Evolutionary conservation across 1,140 invertebrate genomes (phyloP).

Genomic region (Protaetia brevitarsis): DNA sequence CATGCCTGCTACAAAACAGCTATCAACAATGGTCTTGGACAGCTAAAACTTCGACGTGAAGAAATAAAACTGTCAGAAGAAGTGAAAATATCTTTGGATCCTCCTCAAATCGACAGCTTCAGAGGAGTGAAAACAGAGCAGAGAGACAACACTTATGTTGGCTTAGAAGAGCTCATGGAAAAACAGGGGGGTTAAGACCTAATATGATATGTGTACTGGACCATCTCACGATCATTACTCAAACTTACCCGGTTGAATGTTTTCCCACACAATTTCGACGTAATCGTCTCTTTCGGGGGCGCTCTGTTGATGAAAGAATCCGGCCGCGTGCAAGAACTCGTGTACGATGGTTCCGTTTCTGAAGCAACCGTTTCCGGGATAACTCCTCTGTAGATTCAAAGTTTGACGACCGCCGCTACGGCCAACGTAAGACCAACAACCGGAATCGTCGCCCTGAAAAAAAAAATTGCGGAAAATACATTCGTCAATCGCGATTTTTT

Average conservation of each 20-base stretch:
- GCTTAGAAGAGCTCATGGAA: no score
- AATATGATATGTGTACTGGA: background rate
- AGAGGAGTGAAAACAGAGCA: no score
- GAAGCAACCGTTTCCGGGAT: slow-evolving; percentile 15
- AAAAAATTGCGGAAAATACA: background rate
- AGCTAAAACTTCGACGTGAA: no score
- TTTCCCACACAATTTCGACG: slow-evolving; percentile 23
- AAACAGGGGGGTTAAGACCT: no score
- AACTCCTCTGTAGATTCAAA: slow-evolving; percentile 2
- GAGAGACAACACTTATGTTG: no score
- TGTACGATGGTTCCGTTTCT: slow-evolving; percentile 22
- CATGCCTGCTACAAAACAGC: no score
- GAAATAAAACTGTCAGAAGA: no score
- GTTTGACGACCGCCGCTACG: background rate
- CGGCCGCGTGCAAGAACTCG: slow-evolving; percentile 26
- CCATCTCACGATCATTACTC: background rate
- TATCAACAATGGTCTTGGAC: no score
- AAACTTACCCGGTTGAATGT: slow-evolving; percentile 20
- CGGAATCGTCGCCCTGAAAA: slow-evolving; percentile 1
- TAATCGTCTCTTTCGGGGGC: slow-evolving; percentile 26
- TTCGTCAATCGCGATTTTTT: background rate
- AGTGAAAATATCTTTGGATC: no score
- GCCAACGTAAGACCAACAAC: slow-evolving; percentile 21
- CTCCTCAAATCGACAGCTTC: no score
- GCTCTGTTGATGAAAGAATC: slow-evolving; percentile 27